phyloP scores from a whole-genome alignment of 2,888 invertebrate species.

The Leuctra nigra region DNA sequence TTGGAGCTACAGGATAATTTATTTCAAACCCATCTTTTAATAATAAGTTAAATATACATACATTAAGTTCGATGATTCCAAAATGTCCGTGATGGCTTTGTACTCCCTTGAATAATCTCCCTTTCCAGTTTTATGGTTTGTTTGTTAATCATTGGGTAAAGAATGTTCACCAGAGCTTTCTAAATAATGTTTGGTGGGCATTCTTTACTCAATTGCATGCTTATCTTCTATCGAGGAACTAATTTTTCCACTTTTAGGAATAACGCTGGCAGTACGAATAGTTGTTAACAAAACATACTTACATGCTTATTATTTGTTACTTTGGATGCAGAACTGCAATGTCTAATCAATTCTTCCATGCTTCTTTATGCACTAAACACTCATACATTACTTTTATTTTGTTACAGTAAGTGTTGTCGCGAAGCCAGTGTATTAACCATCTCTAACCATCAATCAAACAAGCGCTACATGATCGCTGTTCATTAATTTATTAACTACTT shows the following conservation, averaged over 20 bases:
- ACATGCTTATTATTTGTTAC: background rate
- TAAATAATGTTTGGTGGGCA: background rate
- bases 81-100: conserved; percentile 9
- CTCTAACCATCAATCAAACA: background rate
- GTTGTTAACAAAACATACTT: too few species aligned
- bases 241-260: conserved; percentile 4
- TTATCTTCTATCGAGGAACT: background rate
- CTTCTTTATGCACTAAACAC: too few species aligned
- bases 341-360: background rate
- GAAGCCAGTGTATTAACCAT: background rate
- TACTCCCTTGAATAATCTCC: background rate
- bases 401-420: conserved; percentile 6
- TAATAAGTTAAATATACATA: conserved; percentile 7
- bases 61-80: conserved; percentile 12
- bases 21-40: conserved; percentile 2
- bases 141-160: background rate
- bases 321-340: background rate
- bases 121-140: conserved; percentile 12
- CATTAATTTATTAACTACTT: background rate
- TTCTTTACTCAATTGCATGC: background rate
- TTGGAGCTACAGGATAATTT: conserved; percentile 12
- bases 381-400: background rate
- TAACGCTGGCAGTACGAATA: too few species aligned
- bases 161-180: background rate
- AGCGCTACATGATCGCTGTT: background rate